Evolutionary conservation across 2,113 vertebrate species (phyloP), one percentile per base, ranked within the genome.

Genomic region (Hydrochoerus hydrochaeris): DNA sequence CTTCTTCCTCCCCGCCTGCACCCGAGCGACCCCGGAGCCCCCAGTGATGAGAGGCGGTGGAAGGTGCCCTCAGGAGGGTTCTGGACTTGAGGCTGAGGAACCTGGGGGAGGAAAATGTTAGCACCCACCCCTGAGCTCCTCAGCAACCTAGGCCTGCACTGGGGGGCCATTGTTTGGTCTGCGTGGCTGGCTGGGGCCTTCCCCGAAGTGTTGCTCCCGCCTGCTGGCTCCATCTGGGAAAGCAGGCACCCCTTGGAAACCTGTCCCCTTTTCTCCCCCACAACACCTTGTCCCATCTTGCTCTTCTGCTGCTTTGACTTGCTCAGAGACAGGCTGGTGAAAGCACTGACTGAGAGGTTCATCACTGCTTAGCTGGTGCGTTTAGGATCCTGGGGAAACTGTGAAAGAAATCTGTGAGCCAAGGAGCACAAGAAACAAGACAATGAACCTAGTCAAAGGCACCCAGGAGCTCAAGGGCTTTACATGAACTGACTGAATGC

Each of bases 151-250:
- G 75, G 54, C 38, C 65, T 2, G 87, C 58, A 2, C n/a, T 16
- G 14, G 73, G 96, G 88, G 93, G 93, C 97, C 87, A 95, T 97
- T 97, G 97, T 98, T 96, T 69, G 1, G 57, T 54, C 73, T 67
- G 0, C 71, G 0, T 54, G 69, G 60, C 92, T 0, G 12, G 41
- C 82, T 35, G 58, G 41, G 83, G 62, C 73, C 54, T 90, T 96
- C 62, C 24, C 49, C 3, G 89, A 91, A 52, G 81, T 75, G 94
- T 44, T 97, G 97, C 98, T 96, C 85, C 97, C 98, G 93, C 97
- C 98, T 98, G 93, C 97, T 95, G 98, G 97, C 63, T 60, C 87
- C 35, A 63, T 65, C 3, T 7, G 71, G 96, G 67, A 98, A 30
- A 89, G 52, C 96, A 94, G 71, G 69, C 69, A 14, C 46, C 81